Evolutionary conservation across 2,888 invertebrate genomes (phyloP).

Genomic region (Eristalis pertinax): DNA sequence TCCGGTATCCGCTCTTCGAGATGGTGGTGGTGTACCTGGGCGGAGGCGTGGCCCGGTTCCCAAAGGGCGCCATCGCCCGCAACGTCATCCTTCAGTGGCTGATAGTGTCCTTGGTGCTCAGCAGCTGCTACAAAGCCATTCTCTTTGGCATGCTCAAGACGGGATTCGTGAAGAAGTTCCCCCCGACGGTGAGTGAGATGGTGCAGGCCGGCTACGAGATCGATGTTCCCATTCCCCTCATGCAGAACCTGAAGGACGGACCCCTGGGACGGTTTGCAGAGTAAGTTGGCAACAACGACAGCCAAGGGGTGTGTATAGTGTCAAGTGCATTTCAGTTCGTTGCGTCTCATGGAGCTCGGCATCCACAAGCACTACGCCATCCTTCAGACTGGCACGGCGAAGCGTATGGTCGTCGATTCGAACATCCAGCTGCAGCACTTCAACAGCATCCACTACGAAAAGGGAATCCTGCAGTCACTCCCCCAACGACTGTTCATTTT

Average conservation of each 20-base stretch:
- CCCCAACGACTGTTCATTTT: conserved; percentile 52
- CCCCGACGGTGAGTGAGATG: conserved; percentile 44
- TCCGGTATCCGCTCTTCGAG: conserved; percentile 46
- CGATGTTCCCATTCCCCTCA: conserved; percentile 43
- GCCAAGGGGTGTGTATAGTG: background rate
- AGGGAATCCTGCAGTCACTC: conserved; percentile 29
- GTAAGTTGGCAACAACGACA: background rate
- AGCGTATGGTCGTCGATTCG: conserved; percentile 53
- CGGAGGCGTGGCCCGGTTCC: conserved; percentile 39
- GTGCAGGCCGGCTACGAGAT: conserved; percentile 27
- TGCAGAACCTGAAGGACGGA: conserved; percentile 50
- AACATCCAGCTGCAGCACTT: conserved; percentile 53
- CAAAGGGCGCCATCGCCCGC: conserved; percentile 21
- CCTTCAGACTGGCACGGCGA: conserved; percentile 23
- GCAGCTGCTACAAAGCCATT: conserved; percentile 55
- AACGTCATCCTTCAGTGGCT: conserved; percentile 53
- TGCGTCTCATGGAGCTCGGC: background rate
- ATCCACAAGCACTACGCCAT: conserved; percentile 30
- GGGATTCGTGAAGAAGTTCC: conserved; percentile 48
- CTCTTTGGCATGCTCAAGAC: conserved; percentile 50
- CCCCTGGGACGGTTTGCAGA: conserved; percentile 19
- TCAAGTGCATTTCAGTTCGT: conserved; percentile 5
- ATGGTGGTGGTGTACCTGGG: conserved; percentile 54
- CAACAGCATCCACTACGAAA: conserved; percentile 34
- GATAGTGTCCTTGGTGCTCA: conserved; percentile 40